Base-by-base conservation (phyloP, 2,888 invertebrate species). In the Neria commutata region DNA sequence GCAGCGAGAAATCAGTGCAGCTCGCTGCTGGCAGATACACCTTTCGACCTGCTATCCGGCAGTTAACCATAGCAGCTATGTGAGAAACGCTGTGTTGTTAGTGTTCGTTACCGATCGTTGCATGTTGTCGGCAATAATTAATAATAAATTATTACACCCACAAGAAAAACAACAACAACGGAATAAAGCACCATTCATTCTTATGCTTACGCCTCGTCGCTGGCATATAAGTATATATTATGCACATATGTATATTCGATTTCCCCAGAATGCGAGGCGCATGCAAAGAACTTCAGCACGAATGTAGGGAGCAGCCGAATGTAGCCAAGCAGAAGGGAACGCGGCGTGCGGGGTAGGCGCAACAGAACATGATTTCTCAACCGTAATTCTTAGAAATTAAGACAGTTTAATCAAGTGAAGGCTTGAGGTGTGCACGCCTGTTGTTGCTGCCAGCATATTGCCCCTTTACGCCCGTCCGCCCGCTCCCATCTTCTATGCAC, bases 311-410 rank as follows among this genome's bases (percentile, higher is more conserved):
- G 63, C 59, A 58, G 56, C n/a, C n/a, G n/a, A n/a, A n/a, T n/a
- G 11, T 29, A 8, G 6, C 29, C 29, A 29, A 29, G 11, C 6
- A 29, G 11, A 11, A 6, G 29, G 11, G 29, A 11, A 29, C 6
- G 11, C 6, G 29, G 29, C 29, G 29, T 25, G 24, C 4, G 26
- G 48, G 17, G 49, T 34, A 55, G 56, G 34, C 29, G 42, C 10
- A 55, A 21, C 45, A 60, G 58, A 61, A 49, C 42, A 63, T 60
- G 63, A 64, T 64, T 64, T 58, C 63, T 62, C 61, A 65, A 67
- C 59, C 57, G 60, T 74, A 75, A 73, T 77, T 77, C 77, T 75
- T 54, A 66, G 76, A 77, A 77, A 76, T 73, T 72, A 74, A 73
- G 69, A 72, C 74, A 75, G 74, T 74, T 72, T 75, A 56, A 53